Conservation (phyloP, 2,113 vertebrate species). For the Malaclemys terrapin region DNA sequence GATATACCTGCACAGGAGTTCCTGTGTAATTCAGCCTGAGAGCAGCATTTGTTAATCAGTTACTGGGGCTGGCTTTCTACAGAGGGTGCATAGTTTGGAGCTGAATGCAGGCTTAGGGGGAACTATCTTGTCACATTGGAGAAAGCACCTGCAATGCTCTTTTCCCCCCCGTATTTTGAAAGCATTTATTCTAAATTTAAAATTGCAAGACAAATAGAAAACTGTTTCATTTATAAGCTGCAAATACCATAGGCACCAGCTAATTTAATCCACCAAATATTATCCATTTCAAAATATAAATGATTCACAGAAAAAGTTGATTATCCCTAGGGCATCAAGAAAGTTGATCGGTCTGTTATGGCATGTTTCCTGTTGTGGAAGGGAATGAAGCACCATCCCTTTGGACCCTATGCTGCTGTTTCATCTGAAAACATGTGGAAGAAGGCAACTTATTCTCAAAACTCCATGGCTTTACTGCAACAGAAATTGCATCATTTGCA, state of each 20-base stretch:
- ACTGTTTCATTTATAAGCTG: not conserved
- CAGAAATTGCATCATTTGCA: not conserved
- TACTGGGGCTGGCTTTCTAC: constrained; percentile 29
- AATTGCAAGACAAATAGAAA: constrained; percentile 33
- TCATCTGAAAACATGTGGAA: not conserved
- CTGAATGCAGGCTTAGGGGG: not conserved
- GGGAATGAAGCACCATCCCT: not conserved
- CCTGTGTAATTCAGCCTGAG: not conserved
- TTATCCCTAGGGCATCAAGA: not conserved
- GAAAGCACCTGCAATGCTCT: constrained; percentile 4
- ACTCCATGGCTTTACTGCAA: not conserved
- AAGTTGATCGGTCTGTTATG: not conserved
- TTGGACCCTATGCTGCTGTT: not conserved
- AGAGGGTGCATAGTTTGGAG: not conserved
- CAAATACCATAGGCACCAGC: not conserved
- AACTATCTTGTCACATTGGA: not conserved
- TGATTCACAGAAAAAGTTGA: too few relatives aligned
- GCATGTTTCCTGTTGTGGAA: not conserved
- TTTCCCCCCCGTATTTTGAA: constrained; percentile 24
- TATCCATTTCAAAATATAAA: too few relatives aligned
- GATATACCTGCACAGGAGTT: not conserved
- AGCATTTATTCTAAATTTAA: not conserved
- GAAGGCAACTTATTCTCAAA: rapidly evolving
- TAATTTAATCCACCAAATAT: not conserved
- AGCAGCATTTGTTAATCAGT: constrained; percentile 18